phyloP scores from a whole-genome alignment of 2,797 vertebrate genomes.

The Pyrrhura leucotis region DNA sequence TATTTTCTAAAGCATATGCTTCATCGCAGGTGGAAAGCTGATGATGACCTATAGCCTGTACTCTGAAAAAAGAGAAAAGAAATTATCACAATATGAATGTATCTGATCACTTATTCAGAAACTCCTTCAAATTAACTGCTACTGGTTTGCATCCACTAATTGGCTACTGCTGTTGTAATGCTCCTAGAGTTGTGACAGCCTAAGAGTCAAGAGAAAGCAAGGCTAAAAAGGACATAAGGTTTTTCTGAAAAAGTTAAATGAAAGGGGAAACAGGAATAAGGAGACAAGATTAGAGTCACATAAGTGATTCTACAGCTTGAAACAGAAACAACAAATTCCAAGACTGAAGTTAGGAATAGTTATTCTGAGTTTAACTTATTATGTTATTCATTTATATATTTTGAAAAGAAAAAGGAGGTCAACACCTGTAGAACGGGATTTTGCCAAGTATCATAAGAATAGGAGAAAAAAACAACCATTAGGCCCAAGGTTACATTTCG shows the following conservation, averaged over 20 bases:
- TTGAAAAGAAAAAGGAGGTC: not conserved
- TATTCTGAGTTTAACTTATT: not conserved
- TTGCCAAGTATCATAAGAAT: not conserved
- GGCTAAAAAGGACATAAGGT: not conserved
- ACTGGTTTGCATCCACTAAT: not conserved
- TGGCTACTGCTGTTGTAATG: not conserved
- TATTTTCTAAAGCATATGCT: not conserved
- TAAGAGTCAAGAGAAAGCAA: not conserved
- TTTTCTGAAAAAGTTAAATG: constrained; percentile 7
- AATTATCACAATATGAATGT: not conserved
- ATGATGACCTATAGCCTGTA: not conserved
- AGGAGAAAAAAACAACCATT: not conserved
- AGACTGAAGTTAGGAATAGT: not conserved
- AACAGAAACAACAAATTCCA: not conserved
- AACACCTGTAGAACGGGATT: not conserved
- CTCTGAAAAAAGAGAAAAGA: not conserved
- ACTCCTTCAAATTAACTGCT: not conserved
- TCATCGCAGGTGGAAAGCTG: not conserved
- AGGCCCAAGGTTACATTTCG: not conserved
- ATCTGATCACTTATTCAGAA: not conserved
- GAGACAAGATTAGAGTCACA: not conserved
- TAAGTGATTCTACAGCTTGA: not conserved
- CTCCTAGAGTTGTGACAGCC: not conserved
- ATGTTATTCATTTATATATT: not conserved
- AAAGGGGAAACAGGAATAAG: not conserved